Evolutionary conservation across 2,888 invertebrate species (phyloP).

Genomic region (Calliopum simillimum): DNA sequence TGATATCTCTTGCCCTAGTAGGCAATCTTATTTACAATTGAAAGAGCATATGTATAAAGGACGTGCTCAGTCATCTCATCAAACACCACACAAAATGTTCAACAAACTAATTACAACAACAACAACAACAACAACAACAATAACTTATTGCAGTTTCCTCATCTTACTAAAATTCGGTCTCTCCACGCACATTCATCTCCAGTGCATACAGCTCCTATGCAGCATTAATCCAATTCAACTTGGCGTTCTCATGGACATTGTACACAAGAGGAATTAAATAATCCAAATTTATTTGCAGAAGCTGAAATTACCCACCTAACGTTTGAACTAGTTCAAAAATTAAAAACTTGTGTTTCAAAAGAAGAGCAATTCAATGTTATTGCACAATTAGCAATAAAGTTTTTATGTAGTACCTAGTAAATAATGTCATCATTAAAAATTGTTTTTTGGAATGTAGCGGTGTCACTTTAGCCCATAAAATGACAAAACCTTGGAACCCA

Average conservation of each 20-base stretch:
- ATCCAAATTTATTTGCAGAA: no score
- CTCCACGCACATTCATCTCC: background rate
- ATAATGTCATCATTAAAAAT: conserved; percentile 20
- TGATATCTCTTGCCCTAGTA: conserved; percentile 35
- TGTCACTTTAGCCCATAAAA: no score
- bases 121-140: background rate
- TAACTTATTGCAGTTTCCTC: background rate
- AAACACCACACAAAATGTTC: background rate
- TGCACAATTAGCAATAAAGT: conserved; percentile 29
- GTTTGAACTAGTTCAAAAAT: no score
- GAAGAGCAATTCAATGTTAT: conserved; percentile 17
- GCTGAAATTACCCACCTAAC: no score
- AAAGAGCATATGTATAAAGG: conserved; percentile 15
- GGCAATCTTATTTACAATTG: conserved; percentile 28
- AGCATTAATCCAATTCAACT: background rate
- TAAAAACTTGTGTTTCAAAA: no score
- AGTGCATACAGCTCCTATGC: background rate
- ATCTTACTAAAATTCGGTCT: background rate
- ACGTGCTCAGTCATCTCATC: background rate
- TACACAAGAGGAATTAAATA: background rate
- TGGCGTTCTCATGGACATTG: background rate
- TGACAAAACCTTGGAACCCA: no score
- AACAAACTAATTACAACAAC: no score
- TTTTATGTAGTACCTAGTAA: conserved; percentile 3
- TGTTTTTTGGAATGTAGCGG: conserved; percentile 33